Percentiles rank a stretch among this genome's conserved stretches.
Evolutionary conservation across 2,113 vertebrate genomes (phyloP).

Genomic region (Brevimyrus niger): DNA sequence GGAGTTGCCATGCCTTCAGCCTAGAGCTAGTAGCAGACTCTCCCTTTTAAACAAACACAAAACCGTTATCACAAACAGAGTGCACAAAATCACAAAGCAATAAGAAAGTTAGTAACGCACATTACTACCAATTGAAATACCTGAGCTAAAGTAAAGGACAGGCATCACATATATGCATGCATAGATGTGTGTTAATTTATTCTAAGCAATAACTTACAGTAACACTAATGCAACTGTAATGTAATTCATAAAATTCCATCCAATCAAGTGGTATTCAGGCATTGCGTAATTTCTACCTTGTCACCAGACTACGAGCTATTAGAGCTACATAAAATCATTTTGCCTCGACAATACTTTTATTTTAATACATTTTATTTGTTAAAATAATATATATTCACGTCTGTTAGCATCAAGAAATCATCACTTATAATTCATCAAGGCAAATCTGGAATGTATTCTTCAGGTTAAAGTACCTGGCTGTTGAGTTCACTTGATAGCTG

Average conservation of each 20-base stretch:
- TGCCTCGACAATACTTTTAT: background rate
- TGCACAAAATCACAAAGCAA: background rate
- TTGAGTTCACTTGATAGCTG: background rate
- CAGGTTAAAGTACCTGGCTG: background rate
- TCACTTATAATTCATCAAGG: background rate
- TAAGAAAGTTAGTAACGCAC: background rate
- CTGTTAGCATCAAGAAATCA: background rate
- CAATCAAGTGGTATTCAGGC: background rate
- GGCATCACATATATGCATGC: background rate
- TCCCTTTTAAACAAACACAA: background rate
- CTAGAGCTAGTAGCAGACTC: background rate
- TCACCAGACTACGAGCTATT: background rate
- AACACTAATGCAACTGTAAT: too few relatives aligned
- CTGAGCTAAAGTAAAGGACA: background rate
- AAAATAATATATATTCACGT: background rate
- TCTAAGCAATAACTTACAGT: background rate
- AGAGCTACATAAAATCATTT: background rate
- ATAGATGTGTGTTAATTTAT: background rate
- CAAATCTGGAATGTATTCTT: background rate
- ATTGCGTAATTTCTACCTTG: background rate
- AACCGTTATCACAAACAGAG: background rate
- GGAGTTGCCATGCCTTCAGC: background rate
- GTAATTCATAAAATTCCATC: too few relatives aligned
- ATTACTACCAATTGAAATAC: background rate
- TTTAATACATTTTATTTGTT: background rate